Percentiles rank a stretch among this genome's conserved stretches.
Conservation (phyloP, 1,140 invertebrate genomes). For the Nasonia longicornis region DNA sequence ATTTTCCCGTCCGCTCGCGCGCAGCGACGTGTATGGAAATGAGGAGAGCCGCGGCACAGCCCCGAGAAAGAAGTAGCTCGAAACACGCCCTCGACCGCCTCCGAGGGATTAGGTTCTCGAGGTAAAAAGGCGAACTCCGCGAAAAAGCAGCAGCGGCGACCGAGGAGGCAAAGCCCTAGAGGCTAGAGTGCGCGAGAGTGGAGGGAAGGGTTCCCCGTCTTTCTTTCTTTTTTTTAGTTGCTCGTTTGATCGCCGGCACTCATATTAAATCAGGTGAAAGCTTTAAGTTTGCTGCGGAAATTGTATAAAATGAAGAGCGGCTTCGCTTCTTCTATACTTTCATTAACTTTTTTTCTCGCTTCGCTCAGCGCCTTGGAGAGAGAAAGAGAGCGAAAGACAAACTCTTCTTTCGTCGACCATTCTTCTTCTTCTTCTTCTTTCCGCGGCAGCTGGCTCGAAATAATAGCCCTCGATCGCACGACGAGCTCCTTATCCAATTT, state of each 20-base stretch:
- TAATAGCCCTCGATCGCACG: slow-evolving; percentile 26
- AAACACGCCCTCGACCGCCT: slow-evolving; percentile 48
- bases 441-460: slow-evolving; percentile 28
- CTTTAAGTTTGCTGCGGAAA: slow-evolving; percentile 51
- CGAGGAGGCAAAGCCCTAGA: slow-evolving; percentile 11
- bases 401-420: slow-evolving; percentile 39
- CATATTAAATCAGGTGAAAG: slow-evolving; percentile 55
- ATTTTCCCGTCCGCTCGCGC: slow-evolving; percentile 49
- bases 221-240: slow-evolving; percentile 43
- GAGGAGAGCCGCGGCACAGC: slow-evolving; percentile 32
- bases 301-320: slow-evolving; percentile 59
- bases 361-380: not conserved
- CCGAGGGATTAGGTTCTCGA: slow-evolving; percentile 48
- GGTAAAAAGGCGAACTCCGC: not conserved
- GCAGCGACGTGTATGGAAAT: slow-evolving; percentile 50
- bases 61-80: slow-evolving; percentile 48
- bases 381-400: slow-evolving; percentile 36
- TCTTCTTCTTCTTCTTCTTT: not conserved
- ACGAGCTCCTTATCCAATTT: slow-evolving; percentile 39
- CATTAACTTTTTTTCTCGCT: slow-evolving; percentile 32
- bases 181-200: not conserved
- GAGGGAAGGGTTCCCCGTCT: not conserved
- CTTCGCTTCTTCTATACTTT: slow-evolving; percentile 20
- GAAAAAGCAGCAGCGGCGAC: not conserved
- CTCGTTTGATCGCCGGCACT: slow-evolving; percentile 56